Evolutionary conservation across 2,888 invertebrate species (phyloP).

Genomic region (Cerceris rybyensis): DNA sequence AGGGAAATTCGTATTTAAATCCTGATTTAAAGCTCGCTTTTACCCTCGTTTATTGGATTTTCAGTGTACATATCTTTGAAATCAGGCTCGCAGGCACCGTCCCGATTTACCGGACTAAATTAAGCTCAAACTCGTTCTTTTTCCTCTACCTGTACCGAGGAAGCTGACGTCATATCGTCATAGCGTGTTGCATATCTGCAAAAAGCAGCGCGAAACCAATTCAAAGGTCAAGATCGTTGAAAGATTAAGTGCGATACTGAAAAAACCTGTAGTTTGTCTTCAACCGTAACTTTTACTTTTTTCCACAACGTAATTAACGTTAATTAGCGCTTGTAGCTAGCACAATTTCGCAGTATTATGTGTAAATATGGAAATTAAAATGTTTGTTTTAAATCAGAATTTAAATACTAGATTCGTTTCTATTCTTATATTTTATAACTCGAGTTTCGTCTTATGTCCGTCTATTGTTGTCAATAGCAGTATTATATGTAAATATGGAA

Average conservation of each 20-base stretch:
- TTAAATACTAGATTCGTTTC: no score
- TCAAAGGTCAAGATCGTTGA: conserved; percentile 48
- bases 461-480: no score
- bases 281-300: not conserved
- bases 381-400: no score
- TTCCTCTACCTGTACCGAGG: conserved; percentile 1
- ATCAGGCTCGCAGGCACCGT: conserved; percentile 16
- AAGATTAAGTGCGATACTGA: conserved; percentile 6
- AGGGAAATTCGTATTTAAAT: no score
- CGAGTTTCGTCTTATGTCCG: no score
- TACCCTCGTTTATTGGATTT: conserved; percentile 3
- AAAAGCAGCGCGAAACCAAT: conserved; percentile 27
- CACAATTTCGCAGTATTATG: no score
- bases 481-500: no score
- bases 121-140: conserved; percentile 16
- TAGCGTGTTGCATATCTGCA: conserved; percentile 15
- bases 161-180: conserved; percentile 22
- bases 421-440: no score
- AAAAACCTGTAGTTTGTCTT: conserved; percentile 1
- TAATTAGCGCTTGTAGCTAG: no score
- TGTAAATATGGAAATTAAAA: no score
- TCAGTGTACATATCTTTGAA: conserved; percentile 12
- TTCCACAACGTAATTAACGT: not conserved
- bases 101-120: conserved; percentile 17
- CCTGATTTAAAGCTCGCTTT: not conserved